These are phyloP conservation scores for Alauda arvensis DNA, from an alignment of 2,797 vertebrate genomes.

Conservation along the genomic window DNA sequence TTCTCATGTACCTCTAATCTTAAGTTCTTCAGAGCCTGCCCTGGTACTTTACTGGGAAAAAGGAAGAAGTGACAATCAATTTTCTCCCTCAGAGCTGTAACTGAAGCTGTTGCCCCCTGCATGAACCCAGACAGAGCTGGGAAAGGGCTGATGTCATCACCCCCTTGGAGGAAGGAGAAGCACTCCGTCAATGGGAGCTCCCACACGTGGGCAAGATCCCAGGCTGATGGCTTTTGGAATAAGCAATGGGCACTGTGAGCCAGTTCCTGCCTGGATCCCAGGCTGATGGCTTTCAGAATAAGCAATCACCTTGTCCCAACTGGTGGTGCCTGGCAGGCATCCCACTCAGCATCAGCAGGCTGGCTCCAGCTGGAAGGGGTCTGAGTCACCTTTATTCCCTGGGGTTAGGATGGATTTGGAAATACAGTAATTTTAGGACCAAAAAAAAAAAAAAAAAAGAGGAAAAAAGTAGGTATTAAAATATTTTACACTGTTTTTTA, in stretches of 20 bases:
- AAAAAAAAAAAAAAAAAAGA: background rate
- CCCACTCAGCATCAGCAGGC: background rate
- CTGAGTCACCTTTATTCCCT: background rate
- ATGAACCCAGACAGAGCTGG: conserved; percentile 44
- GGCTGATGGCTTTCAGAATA: background rate
- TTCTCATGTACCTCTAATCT: background rate
- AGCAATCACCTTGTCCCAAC: background rate
- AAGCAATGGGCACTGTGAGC: background rate
- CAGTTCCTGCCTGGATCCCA: background rate
- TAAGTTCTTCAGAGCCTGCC: background rate
- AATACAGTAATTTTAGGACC: background rate
- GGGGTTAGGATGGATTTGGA: background rate
- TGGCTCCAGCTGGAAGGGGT: background rate
- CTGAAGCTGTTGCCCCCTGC: conserved; percentile 40
- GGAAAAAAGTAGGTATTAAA: background rate
- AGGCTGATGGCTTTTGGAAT: background rate
- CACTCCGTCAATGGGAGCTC: conserved; percentile 3
- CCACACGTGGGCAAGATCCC: background rate
- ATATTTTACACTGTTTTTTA: background rate
- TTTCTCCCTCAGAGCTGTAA: conserved; percentile 22
- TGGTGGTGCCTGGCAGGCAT: conserved; percentile 6
- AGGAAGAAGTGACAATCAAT: conserved; percentile 29
- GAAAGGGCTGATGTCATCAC: conserved; percentile 49
- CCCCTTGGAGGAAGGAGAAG: background rate
- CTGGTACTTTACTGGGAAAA: background rate